Base-by-base conservation (phyloP, 2,888 invertebrate species). In the Acanthosepion esculentum region DNA sequence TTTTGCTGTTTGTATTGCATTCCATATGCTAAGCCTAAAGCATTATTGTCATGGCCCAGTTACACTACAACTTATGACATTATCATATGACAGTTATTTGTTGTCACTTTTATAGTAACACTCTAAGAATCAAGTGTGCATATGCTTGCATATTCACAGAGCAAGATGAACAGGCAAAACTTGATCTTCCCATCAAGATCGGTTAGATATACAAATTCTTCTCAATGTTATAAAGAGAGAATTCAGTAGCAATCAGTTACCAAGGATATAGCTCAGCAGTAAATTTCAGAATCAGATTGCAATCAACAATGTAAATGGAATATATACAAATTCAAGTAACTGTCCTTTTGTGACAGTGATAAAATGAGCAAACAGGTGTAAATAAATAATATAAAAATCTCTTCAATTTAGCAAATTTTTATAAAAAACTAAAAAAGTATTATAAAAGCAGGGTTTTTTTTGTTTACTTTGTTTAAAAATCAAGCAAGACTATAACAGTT, bases 61-160 rank as follows among this genome's bases (percentile, higher is more conserved):
- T 78, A 78, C n/a, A 33, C 33, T n/a, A 18, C n/a, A 15, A 12
- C 78, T 78, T 78, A 33, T 78, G 12, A 3, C n/a, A 78, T 78
- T n/a, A 78, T 78, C 78, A 33, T 78, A 78, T 78, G 78, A 78
- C 78, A 78, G n/a, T 78, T 78, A 78, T 78, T 59, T 59, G n/a
- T 78, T n/a, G 33, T 78, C 78, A 78, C 15, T 78, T 33, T 78
- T 78, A 33, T 78, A 78, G 78, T 33, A 78, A 78, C n/a, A n/a
- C n/a, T 78, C 29, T n/a, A 78, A 78, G 78, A 78, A 78, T 78
- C 15, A 78, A n/a, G 23, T 59, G 59, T 59, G 59, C 23, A 59
- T 59, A 23, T 59, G 59, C 59, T 26, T 59, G 59, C 59, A 20
- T 23, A 23, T 59, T 59, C 59, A 59, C 59, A 59, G 20, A 59